Evolutionary conservation across 2,113 vertebrate species (phyloP).

Genomic region (Alligator mississippiensis): DNA sequence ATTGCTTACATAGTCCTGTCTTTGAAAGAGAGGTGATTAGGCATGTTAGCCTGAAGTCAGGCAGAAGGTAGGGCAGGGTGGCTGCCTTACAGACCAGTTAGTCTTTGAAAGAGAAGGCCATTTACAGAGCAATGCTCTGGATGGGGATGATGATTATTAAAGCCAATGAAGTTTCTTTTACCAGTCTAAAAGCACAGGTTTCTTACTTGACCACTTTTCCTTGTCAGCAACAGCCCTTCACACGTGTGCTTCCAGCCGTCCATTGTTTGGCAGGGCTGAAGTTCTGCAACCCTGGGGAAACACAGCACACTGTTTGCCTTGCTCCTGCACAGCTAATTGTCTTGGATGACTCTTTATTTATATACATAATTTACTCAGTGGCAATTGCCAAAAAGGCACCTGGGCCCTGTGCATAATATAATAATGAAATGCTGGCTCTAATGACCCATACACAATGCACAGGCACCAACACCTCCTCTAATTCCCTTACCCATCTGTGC

Average conservation of each 20-base stretch:
- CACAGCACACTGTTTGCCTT: not conserved
- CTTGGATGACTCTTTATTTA: constrained; percentile 40
- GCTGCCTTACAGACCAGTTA: too few relatives aligned
- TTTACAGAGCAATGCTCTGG: not conserved
- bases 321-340: constrained; percentile 13
- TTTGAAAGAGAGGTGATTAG: too few relatives aligned
- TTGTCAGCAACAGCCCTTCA: constrained; percentile 12
- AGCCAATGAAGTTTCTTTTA: not conserved
- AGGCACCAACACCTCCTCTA: not conserved
- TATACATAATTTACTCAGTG: constrained; percentile 60
- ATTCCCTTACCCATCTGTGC: constrained; percentile 42
- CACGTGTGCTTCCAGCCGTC: too few relatives aligned
- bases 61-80: too few relatives aligned
- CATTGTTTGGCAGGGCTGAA: too few relatives aligned
- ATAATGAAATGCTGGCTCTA: constrained; percentile 33
- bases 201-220: not conserved
- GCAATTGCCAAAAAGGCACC: constrained; percentile 46
- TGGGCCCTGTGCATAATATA: constrained; percentile 46
- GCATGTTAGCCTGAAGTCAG: too few relatives aligned
- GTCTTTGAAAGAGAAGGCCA: not conserved
- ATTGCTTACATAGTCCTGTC: too few relatives aligned
- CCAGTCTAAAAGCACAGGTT: not conserved
- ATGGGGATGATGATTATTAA: not conserved
- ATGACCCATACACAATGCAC: constrained; percentile 25
- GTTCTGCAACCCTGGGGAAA: not conserved